Percentiles rank a stretch among this genome's conserved stretches.
Evolutionary conservation across 2,113 vertebrate species (phyloP).

Genomic region (Misgurnus anguillicaudatus): DNA sequence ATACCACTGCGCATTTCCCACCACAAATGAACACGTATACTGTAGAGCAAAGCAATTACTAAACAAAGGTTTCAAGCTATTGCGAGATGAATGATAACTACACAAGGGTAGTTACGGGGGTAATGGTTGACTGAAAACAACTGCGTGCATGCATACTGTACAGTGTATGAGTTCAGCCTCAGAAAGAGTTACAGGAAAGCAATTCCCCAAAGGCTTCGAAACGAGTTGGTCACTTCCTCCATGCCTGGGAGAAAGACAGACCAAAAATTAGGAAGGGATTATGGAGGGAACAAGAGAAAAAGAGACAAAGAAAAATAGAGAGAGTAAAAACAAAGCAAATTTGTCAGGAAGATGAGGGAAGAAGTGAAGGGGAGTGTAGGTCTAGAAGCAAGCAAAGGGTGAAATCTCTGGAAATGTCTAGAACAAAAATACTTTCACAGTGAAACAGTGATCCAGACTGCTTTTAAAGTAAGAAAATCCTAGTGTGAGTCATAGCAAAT

Average conservation of each 20-base stretch:
- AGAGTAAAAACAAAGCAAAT: background rate
- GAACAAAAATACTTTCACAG: slow-evolving; percentile 57
- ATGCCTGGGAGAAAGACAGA: slow-evolving; percentile 50
- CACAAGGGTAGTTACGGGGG: background rate
- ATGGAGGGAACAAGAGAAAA: background rate
- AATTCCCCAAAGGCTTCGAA: slow-evolving; percentile 71
- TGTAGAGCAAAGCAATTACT: background rate
- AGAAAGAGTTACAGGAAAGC: slow-evolving; percentile 77
- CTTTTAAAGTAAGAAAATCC: slow-evolving; percentile 51
- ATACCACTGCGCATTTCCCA: background rate
- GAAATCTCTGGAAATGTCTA: slow-evolving; percentile 60
- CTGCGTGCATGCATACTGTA: background rate
- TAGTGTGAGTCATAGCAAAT: slow-evolving; percentile 57
- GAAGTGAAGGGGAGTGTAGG: slow-evolving; percentile 4
- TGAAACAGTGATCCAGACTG: slow-evolving; percentile 18
- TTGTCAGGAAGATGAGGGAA: background rate
- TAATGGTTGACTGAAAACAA: slow-evolving; percentile 16
- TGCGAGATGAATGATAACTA: slow-evolving; percentile 18
- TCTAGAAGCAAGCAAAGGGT: background rate
- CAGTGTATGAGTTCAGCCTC: slow-evolving; percentile 42
- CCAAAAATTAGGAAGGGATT: background rate
- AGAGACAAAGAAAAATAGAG: background rate
- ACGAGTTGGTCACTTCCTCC: slow-evolving; percentile 74
- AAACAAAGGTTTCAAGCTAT: background rate
- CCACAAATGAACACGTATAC: background rate